Conservation (phyloP, 2,797 vertebrate genomes). For the Phoeniculus purpureus region DNA sequence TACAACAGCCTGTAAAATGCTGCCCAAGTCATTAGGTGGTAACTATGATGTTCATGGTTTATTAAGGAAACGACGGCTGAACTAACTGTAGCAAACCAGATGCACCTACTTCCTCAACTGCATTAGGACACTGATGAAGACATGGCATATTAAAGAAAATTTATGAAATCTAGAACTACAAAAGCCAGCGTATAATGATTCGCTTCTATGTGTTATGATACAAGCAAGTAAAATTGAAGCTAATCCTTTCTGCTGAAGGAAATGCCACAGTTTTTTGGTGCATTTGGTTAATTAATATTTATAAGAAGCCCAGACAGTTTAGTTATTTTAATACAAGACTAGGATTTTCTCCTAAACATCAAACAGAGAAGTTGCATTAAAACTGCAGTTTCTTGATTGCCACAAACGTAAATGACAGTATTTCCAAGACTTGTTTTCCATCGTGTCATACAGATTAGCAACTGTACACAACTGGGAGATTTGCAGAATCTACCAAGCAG, state of each 20-base stretch:
- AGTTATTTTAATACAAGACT: constrained; percentile 25
- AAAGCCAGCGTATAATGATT: background rate
- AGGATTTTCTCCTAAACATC: constrained; percentile 29
- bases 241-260: constrained; percentile 11
- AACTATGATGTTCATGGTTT: background rate
- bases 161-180: background rate
- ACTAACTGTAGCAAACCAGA: background rate
- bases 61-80: background rate
- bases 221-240: constrained; percentile 21
- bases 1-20: constrained; percentile 25
- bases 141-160: background rate
- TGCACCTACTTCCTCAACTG: background rate
- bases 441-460: constrained; percentile 52
- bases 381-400: constrained; percentile 30
- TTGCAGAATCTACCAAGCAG: constrained; percentile 27
- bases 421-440: constrained; percentile 51
- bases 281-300: constrained; percentile 11
- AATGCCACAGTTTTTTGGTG: constrained; percentile 4
- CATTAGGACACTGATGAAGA: background rate
- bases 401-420: constrained; percentile 15
- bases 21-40: constrained; percentile 22
- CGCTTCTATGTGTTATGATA: background rate
- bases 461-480: constrained; percentile 22
- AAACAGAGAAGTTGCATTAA: constrained; percentile 4
- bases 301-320: constrained; percentile 14